Evolutionary conservation across 2,797 vertebrate species (phyloP), one percentile per base, ranked within the genome.

Genomic region (Toxotes lorentzi): DNA sequence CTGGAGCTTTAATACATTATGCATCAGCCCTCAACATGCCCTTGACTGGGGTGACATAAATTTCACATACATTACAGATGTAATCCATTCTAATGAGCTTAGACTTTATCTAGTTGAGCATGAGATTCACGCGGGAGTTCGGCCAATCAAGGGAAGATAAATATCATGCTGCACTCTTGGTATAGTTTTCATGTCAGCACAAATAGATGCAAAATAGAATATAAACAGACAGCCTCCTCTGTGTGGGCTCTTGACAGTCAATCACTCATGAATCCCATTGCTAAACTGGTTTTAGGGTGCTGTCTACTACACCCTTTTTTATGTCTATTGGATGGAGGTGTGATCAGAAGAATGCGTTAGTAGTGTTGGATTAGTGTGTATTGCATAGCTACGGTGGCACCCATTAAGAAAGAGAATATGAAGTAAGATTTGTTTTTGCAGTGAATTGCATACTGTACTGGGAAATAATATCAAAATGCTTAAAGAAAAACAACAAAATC

Each of bases 81-180:
- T 94, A 93, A 94, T 93, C 91, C 91, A 92, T 91, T 85, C 86
- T 94, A 94, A 94, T 94, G 84, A 93, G 91, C 89, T 93, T 92
- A 91, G 72, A 89, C 83, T 84, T 84, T 81, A 90, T 92, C 81
- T 80, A 63, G 83, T 68, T 88, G 84, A 79, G 63, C 73, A 58
- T 14, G 1, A 63, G 81, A 87, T 69, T 57, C 85, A 77, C 79
- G 41, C 7, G 81, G 79, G 88, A 89, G 75, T 51, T 59, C 40
- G 30, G 45, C 50, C 76, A 89, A 82, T 83, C 76, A 57, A 17
- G 57, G 40, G 14, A 87, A 88, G 85, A 92, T 90, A 89, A 90
- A 93, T 68, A 89, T 82, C 81, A 86, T 70, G 16, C 38, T 32
- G 71, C 61, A 34, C 16, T 32, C 58, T 50, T 80, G 51, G 27